Evolutionary conservation across 2,113 vertebrate genomes (phyloP).

Genomic region (Dasyornis broadbenti): DNA sequence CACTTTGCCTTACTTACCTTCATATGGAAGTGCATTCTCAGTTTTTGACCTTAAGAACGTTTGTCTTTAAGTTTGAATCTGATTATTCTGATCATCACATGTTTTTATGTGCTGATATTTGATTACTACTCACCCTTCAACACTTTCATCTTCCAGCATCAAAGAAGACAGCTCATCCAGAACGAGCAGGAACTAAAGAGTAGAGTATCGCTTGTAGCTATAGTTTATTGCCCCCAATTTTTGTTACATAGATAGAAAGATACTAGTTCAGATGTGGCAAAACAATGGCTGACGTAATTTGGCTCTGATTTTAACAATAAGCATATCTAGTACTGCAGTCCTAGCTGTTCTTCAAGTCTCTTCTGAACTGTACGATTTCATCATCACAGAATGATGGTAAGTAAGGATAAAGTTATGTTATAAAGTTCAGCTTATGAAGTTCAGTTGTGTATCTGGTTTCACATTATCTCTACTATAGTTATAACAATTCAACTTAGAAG

Average conservation of each 20-base stretch:
- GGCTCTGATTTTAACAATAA: background rate
- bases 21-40: background rate
- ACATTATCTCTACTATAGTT: background rate
- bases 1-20: background rate
- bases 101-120: background rate
- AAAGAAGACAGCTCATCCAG: background rate
- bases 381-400: background rate
- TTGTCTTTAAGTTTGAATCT: background rate
- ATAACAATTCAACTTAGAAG: background rate
- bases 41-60: background rate
- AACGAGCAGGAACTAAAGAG: background rate
- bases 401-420: background rate
- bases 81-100: background rate
- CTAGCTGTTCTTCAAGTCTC: background rate
- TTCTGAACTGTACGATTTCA: background rate
- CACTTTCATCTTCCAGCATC: background rate
- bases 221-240: background rate
- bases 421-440: background rate
- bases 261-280: background rate
- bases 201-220: background rate
- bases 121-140: background rate
- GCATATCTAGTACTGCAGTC: background rate
- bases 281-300: background rate
- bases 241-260: background rate
- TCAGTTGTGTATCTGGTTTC: background rate